Evolutionary conservation across 2,888 invertebrate genomes (phyloP), one percentile per base, ranked within the genome.

Genomic region (Digitonthophagus gazella): DNA sequence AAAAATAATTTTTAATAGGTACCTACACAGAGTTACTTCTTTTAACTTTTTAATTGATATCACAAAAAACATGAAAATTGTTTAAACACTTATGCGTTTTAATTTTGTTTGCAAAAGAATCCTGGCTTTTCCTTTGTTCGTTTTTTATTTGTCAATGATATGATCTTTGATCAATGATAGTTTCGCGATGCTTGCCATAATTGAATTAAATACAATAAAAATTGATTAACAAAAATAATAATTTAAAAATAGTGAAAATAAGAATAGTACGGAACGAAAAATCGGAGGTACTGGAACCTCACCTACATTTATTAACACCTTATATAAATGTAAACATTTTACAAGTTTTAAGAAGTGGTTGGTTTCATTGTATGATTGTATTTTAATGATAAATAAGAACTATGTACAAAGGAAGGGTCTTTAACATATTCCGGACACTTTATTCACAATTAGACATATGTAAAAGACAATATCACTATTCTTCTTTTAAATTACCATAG

Each of bases 381-480:
- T 22, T 44, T 44, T 11, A 1, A 8, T 11, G 28, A 44, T 44
- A 44, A 44, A 44, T 44, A 44, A 44, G 28, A 44, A 8, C 11
- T 44, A 44, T 44, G 28, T 44, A 44, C 28, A 44, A 44, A 44
- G 28, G 28, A 44, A 44, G 28, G 28, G 28, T 44, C 28, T 44
- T 44, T 44, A 44, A 44, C 28, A 44, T 44, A 44, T 44, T n/a
- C n/a, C n/a, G n/a, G n/a, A n/a, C n/a, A n/a, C n/a, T 44, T 44
- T 44, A 44, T 44, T 44, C 28, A 44, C 28, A 44, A 44, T 44
- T 44, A 44, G 28, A 44, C 28, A 44, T 44, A 44, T 44, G 28
- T 11, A 44, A 44, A 61, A 61, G 18, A 61, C 20, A 20, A 61
- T 61, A 61, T 61, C 61, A 61, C 61, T 61, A 61, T 19, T 61